Conservation (phyloP, 2,888 invertebrate species). For the Tryphoninae sp. region DNA sequence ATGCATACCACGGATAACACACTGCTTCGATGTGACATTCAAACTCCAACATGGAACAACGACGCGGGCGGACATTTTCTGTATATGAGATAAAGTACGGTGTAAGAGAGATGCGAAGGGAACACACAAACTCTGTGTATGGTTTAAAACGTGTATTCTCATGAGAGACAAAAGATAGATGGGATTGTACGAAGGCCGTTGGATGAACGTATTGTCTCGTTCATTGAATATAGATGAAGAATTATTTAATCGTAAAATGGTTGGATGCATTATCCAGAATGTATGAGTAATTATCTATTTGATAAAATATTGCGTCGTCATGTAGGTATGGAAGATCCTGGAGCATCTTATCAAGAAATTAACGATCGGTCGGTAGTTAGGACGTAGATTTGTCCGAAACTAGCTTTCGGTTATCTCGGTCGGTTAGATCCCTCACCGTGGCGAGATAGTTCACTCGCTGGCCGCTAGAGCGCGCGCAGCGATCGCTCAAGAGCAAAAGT, state of each 20-base stretch:
- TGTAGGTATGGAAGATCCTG: background rate
- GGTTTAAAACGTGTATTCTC: conserved; percentile 7
- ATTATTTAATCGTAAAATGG: conserved; percentile 27
- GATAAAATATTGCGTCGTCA: background rate
- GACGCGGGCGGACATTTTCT: conserved; percentile 41
- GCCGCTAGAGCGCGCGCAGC: too few species aligned
- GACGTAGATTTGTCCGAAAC: too few species aligned
- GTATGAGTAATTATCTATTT: background rate
- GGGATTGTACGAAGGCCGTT: conserved; percentile 31
- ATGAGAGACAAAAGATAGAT: conserved; percentile 1
- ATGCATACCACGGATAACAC: conserved; percentile 51
- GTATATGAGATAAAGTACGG: conserved; percentile 41
- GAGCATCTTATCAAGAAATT: too few species aligned
- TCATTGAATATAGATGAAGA: conserved; percentile 33
- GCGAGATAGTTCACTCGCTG: too few species aligned
- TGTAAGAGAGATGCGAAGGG: conserved; percentile 20
- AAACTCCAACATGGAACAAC: conserved; percentile 51
- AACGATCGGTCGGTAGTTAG: too few species aligned
- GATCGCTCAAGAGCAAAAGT: too few species aligned
- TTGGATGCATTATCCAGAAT: background rate
- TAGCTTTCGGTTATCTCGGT: too few species aligned
- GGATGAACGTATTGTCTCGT: conserved; percentile 28
- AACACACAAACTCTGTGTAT: conserved; percentile 38
- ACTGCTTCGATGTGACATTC: conserved; percentile 58
- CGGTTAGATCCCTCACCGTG: too few species aligned